Percentiles rank a stretch among this genome's conserved stretches.
Evolutionary conservation across 2,113 vertebrate genomes (phyloP).

Genomic region (Leptobrachium leishanense): DNA sequence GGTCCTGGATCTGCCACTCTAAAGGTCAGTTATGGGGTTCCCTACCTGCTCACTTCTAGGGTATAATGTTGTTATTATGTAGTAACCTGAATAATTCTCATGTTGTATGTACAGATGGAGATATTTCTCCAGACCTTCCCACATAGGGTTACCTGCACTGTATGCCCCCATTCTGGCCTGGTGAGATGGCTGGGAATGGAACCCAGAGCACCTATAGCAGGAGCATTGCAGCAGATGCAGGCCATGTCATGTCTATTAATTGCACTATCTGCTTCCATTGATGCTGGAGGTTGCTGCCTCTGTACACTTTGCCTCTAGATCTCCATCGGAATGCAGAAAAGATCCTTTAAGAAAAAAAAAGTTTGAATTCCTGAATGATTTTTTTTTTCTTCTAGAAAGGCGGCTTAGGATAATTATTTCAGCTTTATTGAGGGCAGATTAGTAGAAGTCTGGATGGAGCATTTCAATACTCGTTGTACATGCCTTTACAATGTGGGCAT

Average conservation of each 20-base stretch:
- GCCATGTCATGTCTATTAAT: constrained; percentile 69
- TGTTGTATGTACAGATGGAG: no score
- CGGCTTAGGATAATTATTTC: constrained; percentile 97
- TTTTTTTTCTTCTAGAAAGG: constrained; percentile 93
- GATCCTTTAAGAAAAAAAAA: constrained; percentile 73
- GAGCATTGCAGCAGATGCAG: constrained; percentile 61
- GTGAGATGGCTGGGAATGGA: constrained; percentile 41
- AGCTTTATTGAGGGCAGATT: constrained; percentile 95
- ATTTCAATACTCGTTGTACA: constrained; percentile 85
- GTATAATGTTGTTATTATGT: no score
- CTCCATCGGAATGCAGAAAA: constrained; percentile 88
- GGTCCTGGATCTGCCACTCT: no score
- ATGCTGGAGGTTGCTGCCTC: constrained; percentile 69
- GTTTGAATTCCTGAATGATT: constrained; percentile 98
- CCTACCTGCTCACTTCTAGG: no score
- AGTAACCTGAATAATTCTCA: no score
- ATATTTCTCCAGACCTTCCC: not conserved
- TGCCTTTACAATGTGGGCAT: constrained; percentile 87
- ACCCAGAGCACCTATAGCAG: constrained; percentile 62
- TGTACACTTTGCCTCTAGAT: constrained; percentile 67
- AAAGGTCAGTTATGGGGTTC: no score
- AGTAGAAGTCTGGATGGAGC: constrained; percentile 86
- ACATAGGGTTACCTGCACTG: not conserved
- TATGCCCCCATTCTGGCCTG: not conserved
- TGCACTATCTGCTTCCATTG: constrained; percentile 66